Base-by-base conservation (phyloP, 2,888 invertebrate species). In the Macaria liturata region DNA sequence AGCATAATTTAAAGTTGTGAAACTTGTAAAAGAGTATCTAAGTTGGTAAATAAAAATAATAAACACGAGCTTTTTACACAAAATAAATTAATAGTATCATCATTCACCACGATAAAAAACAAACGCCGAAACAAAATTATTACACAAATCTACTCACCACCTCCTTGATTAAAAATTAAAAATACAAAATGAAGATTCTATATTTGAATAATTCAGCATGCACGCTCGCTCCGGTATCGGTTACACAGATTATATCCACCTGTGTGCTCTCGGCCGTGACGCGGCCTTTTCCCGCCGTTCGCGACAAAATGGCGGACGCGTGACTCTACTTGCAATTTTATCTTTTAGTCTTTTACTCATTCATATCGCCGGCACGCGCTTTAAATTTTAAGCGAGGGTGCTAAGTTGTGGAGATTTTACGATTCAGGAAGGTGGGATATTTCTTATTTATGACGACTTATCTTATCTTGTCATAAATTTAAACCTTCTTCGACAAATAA, bases 271-370 rank as follows among this genome's bases (percentile, higher is more conserved):
- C 71, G 72, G 80, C 80, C 82, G 83, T 71, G 52, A 61, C 67
- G 67, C 66, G 77, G 79, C 81, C 79, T 83, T 83, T 84, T 83
- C 83, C 83, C 85, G 82, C 79, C 72, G 83, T 78, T 83, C 74
- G 71, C 74, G 76, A 82, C 88, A 85, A 88, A 89, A 89, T 89
- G 88, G 89, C 86, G 76, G 88, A 76, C 81, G 79, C 89, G 88
- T 87, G 88, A 84, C 83, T 73, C 65, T 67, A 78, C 74, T 80
- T 46, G 57, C 68, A 68, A 78, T 71, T 68, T 69, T 42, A 62
- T 66, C 68, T 69, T 43, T 76, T 74, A 70, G 70, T 72, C 73
- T 68, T 69, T 78, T 75, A 71, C 72, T 73, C 73, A 78, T 78
- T 77, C 76, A 77, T 75, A 70, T 62, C 62, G 61, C 58, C 61